Base-by-base conservation (phyloP, 2,113 vertebrate genomes). In the Eidolon helvum region DNA sequence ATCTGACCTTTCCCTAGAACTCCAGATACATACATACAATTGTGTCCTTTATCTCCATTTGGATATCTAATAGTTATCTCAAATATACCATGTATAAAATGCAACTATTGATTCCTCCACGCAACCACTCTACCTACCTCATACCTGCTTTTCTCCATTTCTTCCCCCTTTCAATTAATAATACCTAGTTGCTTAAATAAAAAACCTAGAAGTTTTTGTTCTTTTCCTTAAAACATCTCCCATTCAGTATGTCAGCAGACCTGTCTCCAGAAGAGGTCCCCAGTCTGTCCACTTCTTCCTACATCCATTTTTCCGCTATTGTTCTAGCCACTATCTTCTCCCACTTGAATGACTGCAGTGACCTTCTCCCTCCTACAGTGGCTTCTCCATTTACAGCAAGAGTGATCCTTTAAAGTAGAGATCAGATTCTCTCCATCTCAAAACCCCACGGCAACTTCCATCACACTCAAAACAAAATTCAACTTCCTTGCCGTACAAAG, bases 401-500 rank as follows among this genome's bases (percentile, higher is more conserved):
- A 72, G 22, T 38, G 33, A 85, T 87, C 14, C 65, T 90, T 77
- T 48, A 85, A 91, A 80, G 43, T 66, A 63, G 75, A 92, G 55
- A 72, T 93, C 84, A 87, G 55, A 50, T 68, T 21, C 10, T 74
- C 55, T 94, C 55, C 48, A 68, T 80, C 71, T 97, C 68, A 53
- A 86, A 97, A 82, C 61, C 66, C 71, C 35, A 33, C 3, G 19
- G 87, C 75, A 90, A 26, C 24, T 82, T 75, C 40, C 63, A 78
- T 94, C 30, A 53, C 71, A 88, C 68, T 66, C 65, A 63, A 33
- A 94, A 95, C 77, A 94, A 92, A 94, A 80, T 82, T 33, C 14
- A 82, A 85, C 95, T 96, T 96, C 71, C 66, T 93, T 82, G 59
- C 30, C 61, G 55, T 72, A 2, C 18, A 72, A 75, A 57, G 61